Evolutionary conservation across 1,140 invertebrate species (phyloP).

Genomic region (Eubasilissa regina): DNA sequence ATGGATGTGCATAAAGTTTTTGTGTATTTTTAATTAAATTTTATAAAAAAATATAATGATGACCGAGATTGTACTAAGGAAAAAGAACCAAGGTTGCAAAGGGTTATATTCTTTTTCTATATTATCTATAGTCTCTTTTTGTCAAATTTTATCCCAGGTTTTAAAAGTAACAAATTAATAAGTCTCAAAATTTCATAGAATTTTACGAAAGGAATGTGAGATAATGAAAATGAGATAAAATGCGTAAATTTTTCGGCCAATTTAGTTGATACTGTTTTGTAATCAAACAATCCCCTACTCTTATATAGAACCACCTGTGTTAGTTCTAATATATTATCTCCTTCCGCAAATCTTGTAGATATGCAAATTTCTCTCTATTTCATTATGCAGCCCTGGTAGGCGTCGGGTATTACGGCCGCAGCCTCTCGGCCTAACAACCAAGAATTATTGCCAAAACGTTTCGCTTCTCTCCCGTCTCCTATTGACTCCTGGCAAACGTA

Average conservation of each 20-base stretch:
- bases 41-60: too few species aligned
- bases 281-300: constrained; percentile 16
- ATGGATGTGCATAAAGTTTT: too few species aligned
- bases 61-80: too few species aligned
- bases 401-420: constrained; percentile 46
- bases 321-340: constrained; percentile 33
- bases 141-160: too few species aligned
- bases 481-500: constrained; percentile 39
- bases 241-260: background rate
- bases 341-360: constrained; percentile 58
- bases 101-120: too few species aligned
- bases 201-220: too few species aligned
- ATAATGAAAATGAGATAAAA: background rate
- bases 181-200: too few species aligned
- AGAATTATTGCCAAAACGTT: constrained; percentile 53
- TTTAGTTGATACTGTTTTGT: constrained; percentile 8
- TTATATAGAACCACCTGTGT: background rate
- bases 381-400: constrained; percentile 52
- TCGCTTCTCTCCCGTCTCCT: constrained; percentile 21
- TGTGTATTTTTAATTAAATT: too few species aligned
- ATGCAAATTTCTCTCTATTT: constrained; percentile 58
- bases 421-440: constrained; percentile 48
- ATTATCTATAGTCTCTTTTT: too few species aligned
- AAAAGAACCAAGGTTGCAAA: too few species aligned
- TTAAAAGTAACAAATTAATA: too few species aligned